These are phyloP conservation scores for Drepanosiphum platanoidis DNA, from an alignment of 2,888 invertebrate species.

Conservation along the genomic window DNA sequence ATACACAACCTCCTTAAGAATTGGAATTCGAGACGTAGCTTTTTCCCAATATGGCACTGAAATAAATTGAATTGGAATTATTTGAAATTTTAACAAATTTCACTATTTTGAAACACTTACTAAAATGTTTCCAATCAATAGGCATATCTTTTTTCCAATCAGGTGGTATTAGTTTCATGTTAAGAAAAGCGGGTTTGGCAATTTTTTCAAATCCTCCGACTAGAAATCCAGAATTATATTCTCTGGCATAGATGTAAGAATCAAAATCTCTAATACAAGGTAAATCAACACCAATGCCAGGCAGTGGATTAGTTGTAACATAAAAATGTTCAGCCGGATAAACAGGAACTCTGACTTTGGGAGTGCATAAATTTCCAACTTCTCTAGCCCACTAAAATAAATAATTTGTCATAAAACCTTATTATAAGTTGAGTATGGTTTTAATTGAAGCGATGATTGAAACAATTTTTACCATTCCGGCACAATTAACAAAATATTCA, in stretches of 20 bases:
- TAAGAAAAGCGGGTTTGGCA: conserved; percentile 74
- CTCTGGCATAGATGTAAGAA: conserved; percentile 72
- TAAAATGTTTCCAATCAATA: conserved; percentile 72
- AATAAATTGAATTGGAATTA: conserved; percentile 60
- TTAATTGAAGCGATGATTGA: conserved; percentile 14
- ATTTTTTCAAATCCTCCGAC: conserved; percentile 76
- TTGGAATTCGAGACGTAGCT: conserved; percentile 71
- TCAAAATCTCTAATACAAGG: conserved; percentile 76
- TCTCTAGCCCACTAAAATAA: conserved; percentile 71
- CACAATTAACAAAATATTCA: conserved; percentile 76
- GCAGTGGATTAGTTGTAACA: conserved; percentile 71
- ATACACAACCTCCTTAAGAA: conserved; percentile 69
- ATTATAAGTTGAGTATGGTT: background rate
- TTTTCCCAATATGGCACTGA: conserved; percentile 70
- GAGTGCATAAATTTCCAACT: conserved; percentile 71
- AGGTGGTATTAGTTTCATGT: conserved; percentile 69
- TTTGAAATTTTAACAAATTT: background rate
- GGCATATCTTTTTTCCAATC: conserved; percentile 68
- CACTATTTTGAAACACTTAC: conserved; percentile 67
- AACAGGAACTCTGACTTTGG: conserved; percentile 75
- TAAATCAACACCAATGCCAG: conserved; percentile 66
- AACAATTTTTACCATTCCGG: conserved; percentile 72
- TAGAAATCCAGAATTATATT: conserved; percentile 72
- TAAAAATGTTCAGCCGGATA: conserved; percentile 79
- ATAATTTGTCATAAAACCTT: background rate